These are phyloP conservation scores for Steinernema khuongi DNA, from an alignment of 1,140 invertebrate species.

Conservation along the genomic window DNA sequence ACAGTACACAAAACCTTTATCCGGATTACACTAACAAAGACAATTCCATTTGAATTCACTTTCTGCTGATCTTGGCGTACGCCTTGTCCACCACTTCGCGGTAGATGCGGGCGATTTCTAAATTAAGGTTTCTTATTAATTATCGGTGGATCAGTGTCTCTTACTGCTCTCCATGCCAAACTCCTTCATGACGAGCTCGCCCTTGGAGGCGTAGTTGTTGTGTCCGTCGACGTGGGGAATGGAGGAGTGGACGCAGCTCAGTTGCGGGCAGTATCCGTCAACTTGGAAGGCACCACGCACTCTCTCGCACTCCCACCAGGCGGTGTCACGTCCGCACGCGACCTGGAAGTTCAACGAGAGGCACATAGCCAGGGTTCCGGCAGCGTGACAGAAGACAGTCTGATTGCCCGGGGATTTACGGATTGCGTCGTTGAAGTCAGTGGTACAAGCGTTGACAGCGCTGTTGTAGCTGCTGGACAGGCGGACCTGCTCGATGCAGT, in stretches of 20 bases:
- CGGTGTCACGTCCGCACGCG: constrained; percentile 13
- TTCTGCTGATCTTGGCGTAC: not conserved
- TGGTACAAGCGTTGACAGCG: not conserved
- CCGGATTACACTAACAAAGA: too few species aligned
- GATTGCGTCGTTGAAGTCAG: not conserved
- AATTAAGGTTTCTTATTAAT: not conserved
- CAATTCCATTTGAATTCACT: too few species aligned
- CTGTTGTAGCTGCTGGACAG: not conserved
- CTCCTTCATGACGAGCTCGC: not conserved
- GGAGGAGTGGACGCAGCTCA: not conserved
- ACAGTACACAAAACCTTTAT: too few species aligned
- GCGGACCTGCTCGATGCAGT: not conserved
- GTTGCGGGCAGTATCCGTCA: constrained; percentile 13
- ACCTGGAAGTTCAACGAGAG: not conserved
- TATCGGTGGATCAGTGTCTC: not conserved
- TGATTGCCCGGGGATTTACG: not conserved
- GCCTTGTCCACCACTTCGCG: not conserved
- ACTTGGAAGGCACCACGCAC: constrained; percentile 12
- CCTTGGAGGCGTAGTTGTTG: not conserved
- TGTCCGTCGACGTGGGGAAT: not conserved
- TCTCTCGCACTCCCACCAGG: constrained; percentile 24
- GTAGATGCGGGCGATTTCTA: not conserved
- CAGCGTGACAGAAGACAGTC: not conserved
- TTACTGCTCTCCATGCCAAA: not conserved
- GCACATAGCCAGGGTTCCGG: constrained; percentile 10